Base-by-base conservation (phyloP, 2,113 vertebrate species). In the Australoheros scitulus region DNA sequence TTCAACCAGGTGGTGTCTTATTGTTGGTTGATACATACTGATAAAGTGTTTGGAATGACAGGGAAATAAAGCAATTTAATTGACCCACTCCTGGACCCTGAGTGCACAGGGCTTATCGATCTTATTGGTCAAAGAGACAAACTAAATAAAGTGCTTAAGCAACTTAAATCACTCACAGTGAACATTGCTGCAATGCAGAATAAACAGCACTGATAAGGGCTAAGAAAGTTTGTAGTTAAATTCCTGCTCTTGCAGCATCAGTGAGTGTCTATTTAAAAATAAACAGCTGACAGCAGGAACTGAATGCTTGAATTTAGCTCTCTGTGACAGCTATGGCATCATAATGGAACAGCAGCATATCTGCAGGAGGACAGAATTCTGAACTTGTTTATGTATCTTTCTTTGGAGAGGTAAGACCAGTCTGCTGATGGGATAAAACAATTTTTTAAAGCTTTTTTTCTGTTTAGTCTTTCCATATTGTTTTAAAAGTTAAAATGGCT, bases 251-350 rank as follows among this genome's bases (percentile, higher is more conserved):
- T 32, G 24, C 17, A 20, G 24, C 43, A 72, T 26, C 26, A 52
- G 22, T 70, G 64, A 50, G 41, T 50, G 24, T 70, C 15, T 68
- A 68, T 70, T 50, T 70, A 50, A 70, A 70, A 70, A 70, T 50
- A 70, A 70, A 50, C 64, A 70, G 24, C 17, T 72, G 65, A 72
- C 65, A 72, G 65, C 43, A 72, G 50, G 24, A 70, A 72, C 52
- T 70, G 64, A 72, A 72, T 72, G 43, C 26, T 72, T 50, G 65
- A 72, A 72, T 52, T 72, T 24, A 6, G 50, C 43, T 72, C 17
- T 32, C 43, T 72, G 43, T 52, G 24, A 70, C 3, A 3, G 65
- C 65, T 20, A 70, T 18, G 24, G 43, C 65, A 72, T 52, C 43
- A 32, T 72, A 50, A 72, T 52, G 17, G 50, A 52, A 72, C 17